Evolutionary conservation across 2,797 vertebrate genomes (phyloP).

Genomic region (Hyperoplus immaculatus): DNA sequence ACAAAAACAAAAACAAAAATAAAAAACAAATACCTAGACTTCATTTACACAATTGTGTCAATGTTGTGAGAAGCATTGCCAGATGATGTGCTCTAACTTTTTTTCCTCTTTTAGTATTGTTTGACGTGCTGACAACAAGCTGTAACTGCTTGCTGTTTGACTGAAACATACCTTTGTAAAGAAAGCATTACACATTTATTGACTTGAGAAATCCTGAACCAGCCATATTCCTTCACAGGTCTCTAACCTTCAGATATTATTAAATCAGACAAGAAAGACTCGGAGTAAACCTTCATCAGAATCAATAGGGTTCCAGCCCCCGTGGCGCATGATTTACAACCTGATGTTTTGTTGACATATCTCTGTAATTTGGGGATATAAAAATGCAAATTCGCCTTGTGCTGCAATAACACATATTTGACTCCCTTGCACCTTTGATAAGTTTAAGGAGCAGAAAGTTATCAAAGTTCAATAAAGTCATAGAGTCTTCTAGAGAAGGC

Average conservation of each 20-base stretch:
- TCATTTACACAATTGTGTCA: not conserved
- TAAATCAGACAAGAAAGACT: conserved; percentile 45
- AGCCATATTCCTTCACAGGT: conserved; percentile 50
- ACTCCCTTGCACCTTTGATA: conserved; percentile 22
- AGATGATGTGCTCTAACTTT: conserved; percentile 2
- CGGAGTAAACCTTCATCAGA: conserved; percentile 41
- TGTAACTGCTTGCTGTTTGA: conserved; percentile 9
- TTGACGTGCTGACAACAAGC: conserved; percentile 1
- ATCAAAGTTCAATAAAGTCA: conserved; percentile 66
- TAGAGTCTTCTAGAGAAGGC: conserved; percentile 45
- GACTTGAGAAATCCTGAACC: conserved; percentile 50
- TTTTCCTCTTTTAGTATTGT: conserved; percentile 12
- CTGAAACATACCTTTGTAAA: conserved; percentile 34
- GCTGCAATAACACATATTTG: conserved; percentile 33
- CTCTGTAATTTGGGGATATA: conserved; percentile 46
- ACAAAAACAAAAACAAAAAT: not conserved
- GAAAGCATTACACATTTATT: conserved; percentile 48
- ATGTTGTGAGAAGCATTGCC: not conserved
- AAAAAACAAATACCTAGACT: not conserved
- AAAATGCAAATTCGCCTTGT: conserved; percentile 40
- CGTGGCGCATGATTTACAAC: conserved; percentile 43
- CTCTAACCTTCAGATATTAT: conserved; percentile 44
- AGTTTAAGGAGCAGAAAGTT: conserved; percentile 46
- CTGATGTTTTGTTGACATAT: conserved; percentile 53
- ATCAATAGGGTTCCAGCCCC: conserved; percentile 44